Evolutionary conservation across 2,888 invertebrate species (phyloP).

Genomic region (Eutolmus rufibarbis): DNA sequence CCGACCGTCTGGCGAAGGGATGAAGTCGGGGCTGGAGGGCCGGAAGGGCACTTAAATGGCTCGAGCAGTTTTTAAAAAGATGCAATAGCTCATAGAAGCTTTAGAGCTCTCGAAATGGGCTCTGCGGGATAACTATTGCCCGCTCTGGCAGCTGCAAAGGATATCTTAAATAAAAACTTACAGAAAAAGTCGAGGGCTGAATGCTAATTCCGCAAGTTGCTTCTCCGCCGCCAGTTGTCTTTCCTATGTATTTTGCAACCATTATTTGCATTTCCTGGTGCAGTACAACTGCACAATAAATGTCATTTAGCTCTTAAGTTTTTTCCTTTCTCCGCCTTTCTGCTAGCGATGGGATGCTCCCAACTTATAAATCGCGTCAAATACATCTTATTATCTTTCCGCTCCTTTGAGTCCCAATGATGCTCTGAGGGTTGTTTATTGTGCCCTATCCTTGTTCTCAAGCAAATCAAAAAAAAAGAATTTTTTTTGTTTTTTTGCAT

Average conservation of each 20-base stretch:
- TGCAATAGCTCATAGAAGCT: constrained; percentile 10
- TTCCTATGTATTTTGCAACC: not conserved
- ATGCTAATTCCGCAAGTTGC: not conserved
- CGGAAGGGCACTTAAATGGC: not conserved
- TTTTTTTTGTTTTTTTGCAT: too few relatives aligned
- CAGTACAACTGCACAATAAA: not conserved
- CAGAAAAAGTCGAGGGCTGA: not conserved
- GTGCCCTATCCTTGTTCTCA: not conserved
- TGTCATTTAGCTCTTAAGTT: not conserved
- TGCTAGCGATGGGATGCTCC: not conserved
- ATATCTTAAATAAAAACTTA: not conserved
- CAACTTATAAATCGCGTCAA: not conserved
- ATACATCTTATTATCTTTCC: not conserved
- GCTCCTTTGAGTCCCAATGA: not conserved
- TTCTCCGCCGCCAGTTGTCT: not conserved
- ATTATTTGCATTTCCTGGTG: not conserved
- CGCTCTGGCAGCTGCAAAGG: not conserved
- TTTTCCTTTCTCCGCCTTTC: not conserved
- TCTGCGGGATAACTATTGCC: not conserved
- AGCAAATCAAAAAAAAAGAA: not conserved
- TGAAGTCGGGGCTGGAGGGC: not conserved
- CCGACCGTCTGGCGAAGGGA: not conserved
- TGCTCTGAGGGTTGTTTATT: not conserved
- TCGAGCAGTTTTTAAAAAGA: not conserved
- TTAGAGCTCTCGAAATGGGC: not conserved